Percentiles rank a stretch among this genome's conserved stretches.
Conservation (phyloP, 2,888 invertebrate species). For the Lepidonotus clava region DNA sequence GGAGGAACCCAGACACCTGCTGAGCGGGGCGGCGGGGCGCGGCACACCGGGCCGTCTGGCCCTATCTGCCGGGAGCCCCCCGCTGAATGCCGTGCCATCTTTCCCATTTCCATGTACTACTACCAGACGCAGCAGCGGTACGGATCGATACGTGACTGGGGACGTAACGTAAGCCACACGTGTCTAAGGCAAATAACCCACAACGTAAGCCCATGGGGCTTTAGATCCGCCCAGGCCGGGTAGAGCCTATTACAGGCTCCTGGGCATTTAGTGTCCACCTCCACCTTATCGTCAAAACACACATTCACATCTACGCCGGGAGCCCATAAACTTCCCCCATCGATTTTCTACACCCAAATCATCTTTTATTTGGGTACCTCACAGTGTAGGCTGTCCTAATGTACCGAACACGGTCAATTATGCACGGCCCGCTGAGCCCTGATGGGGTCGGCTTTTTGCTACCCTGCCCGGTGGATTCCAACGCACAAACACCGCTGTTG, state of each 20-base stretch:
- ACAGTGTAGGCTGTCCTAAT: neutral
- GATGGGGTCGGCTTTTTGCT: neutral
- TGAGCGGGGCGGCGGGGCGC: too few species aligned
- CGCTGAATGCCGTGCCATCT: slow-evolving; percentile 5
- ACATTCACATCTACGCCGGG: neutral
- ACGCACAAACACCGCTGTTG: neutral
- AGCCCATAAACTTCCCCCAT: neutral
- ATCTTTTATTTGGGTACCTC: slow-evolving; percentile 10
- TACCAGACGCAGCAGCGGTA: neutral
- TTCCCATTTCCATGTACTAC: slow-evolving; percentile 48
- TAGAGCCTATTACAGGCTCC: neutral
- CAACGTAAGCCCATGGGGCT: neutral
- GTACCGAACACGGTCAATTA: neutral
- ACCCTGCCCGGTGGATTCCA: neutral
- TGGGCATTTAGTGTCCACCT: neutral
- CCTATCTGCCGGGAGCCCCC: too few species aligned
- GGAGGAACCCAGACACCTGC: too few species aligned
- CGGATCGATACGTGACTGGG: neutral
- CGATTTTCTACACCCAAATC: neutral
- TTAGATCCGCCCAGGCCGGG: neutral
- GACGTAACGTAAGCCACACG: neutral
- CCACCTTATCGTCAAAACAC: neutral
- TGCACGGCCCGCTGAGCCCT: neutral
- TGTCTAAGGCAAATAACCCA: neutral
- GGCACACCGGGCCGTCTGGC: too few species aligned